Evolutionary conservation across 2,113 vertebrate species (phyloP), one percentile per base, ranked within the genome.

Genomic region (Hucho hucho): DNA sequence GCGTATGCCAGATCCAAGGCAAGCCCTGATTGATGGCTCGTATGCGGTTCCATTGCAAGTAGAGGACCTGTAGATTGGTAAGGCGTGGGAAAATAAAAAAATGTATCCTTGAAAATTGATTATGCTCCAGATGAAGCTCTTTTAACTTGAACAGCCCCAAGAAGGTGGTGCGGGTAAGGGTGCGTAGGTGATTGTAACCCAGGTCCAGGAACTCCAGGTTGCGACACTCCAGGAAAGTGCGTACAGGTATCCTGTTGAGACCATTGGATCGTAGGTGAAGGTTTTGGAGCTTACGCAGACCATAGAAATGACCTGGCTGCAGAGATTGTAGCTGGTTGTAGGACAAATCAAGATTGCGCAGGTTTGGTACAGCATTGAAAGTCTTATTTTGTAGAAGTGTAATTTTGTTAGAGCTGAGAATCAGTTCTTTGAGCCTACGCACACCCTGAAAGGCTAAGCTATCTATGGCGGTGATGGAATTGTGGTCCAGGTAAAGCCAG

Each of bases 401-500:
- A 77, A 99, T 98, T 87, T 95, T 95, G 86, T 99, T 99, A 88
- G 97, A 98, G 91, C 96, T 98, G 22, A 99, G 92, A 83, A 98
- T 98, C 79, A 99, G 87, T 86, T 99, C 97, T 90, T 98, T 98
- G 75, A 99, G 94, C 78, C 97, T 89, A 6, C 96, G 95, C 76
- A 98, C 96, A 0, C 97, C 97, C 64, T 95, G 96, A 86, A 98
- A 98, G 0, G 97, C 95, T 20, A 96, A 90, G 85, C 94, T 93
- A 6, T 98, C 96, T 77, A 98, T 93, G 0, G 89, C 87, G 73
- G 79, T 91, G 89, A 99, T 94, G 81, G 96, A 94, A 80, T 98
- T 99, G 79, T 99, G 97, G 93, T 99, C 97, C 77, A 99, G 91
- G 89, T 99, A 98, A 32, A 99, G 96, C 97, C 97, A 99, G 73